Percentiles rank a stretch among this genome's conserved stretches.
Evolutionary conservation across 2,113 vertebrate species (phyloP).

Genomic region (Dolichallabes microphthalmus): DNA sequence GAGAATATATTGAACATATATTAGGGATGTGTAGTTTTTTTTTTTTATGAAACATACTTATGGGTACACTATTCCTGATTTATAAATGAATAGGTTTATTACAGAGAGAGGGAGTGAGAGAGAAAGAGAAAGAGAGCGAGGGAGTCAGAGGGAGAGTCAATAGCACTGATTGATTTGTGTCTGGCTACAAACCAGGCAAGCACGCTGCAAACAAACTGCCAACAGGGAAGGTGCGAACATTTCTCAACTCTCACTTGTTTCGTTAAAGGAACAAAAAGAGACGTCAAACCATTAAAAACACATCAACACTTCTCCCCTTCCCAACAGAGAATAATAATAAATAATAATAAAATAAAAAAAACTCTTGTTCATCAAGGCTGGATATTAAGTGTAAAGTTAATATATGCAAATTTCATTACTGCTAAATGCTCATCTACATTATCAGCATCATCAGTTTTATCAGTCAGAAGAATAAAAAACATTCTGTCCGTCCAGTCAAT

Average conservation of each 20-base stretch:
- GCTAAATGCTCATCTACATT: background rate
- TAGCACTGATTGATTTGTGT: slow-evolving; percentile 34
- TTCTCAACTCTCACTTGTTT: slow-evolving; percentile 27
- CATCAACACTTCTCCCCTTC: slow-evolving; percentile 15
- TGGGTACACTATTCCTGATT: background rate
- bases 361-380: slow-evolving; percentile 14
- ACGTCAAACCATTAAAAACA: slow-evolving; percentile 31
- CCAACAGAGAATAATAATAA: background rate
- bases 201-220: slow-evolving; percentile 29
- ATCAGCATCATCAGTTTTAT: background rate
- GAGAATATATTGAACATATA: too few relatives aligned
- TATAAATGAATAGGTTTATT: slow-evolving; percentile 15
- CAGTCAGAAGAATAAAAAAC: background rate
- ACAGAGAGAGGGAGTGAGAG: background rate
- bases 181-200: slow-evolving; percentile 21
- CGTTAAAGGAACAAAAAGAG: slow-evolving; percentile 24
- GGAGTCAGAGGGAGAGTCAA: slow-evolving; percentile 31
- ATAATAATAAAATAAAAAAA: background rate
- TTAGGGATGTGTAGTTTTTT: background rate
- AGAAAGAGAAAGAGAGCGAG: background rate
- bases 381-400: slow-evolving; percentile 7
- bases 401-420: slow-evolving; percentile 6
- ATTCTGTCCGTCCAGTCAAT: background rate
- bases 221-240: slow-evolving; percentile 39
- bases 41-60: background rate